Evolutionary conservation across 2,797 vertebrate genomes (phyloP).

Genomic region (Eulemur rubriventer): DNA sequence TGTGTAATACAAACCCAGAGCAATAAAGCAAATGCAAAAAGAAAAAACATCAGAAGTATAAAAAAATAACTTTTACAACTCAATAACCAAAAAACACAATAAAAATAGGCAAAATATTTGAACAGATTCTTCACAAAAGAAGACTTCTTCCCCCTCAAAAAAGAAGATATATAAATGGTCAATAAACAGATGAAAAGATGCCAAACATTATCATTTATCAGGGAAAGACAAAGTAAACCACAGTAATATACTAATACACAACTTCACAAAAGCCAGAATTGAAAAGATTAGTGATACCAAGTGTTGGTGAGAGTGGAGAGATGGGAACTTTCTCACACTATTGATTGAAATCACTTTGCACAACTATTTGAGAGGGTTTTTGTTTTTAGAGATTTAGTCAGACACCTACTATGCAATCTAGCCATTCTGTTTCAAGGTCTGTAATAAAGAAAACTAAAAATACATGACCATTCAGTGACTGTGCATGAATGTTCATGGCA

Average conservation of each 20-base stretch:
- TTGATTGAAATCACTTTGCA: neutral
- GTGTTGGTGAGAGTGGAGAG: neutral
- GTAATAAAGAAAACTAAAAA: neutral
- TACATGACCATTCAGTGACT: neutral
- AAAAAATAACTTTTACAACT: neutral
- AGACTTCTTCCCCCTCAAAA: neutral
- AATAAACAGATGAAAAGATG: neutral
- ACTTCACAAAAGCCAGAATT: neutral
- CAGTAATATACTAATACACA: neutral
- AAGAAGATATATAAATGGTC: neutral
- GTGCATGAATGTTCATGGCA: neutral
- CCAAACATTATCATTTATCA: neutral
- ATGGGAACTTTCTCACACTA: neutral
- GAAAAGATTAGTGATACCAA: neutral
- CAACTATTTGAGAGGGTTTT: neutral
- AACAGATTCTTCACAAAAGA: neutral
- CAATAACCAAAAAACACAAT: neutral
- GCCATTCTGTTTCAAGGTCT: neutral
- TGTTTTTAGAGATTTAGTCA: too few species aligned
- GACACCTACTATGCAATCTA: neutral
- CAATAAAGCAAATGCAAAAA: neutral
- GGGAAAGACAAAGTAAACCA: neutral
- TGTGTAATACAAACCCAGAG: neutral
- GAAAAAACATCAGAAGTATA: neutral
- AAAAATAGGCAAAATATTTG: neutral